Percentiles rank a stretch among this genome's conserved stretches.
Conservation (phyloP, 2,113 vertebrate species). For the Marcusenius ussheri region DNA sequence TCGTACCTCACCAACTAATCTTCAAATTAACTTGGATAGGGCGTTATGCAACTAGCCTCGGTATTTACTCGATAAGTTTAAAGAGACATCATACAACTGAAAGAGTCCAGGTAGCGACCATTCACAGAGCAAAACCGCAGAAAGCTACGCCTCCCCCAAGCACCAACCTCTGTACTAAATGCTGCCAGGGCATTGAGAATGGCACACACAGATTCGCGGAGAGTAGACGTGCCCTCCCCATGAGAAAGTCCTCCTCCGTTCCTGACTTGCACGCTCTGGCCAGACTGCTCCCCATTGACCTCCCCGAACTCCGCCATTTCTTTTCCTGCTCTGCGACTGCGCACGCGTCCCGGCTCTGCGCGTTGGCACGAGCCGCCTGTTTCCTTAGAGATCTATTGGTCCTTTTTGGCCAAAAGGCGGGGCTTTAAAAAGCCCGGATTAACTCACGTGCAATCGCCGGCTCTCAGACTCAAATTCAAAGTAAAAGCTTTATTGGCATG, state of each 20-base stretch:
- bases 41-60: not conserved
- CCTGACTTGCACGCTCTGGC: conserved; percentile 17
- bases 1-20: not conserved
- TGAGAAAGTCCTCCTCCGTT: conserved; percentile 12
- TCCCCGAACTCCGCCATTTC: conserved; percentile 53
- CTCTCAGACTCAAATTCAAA: not conserved
- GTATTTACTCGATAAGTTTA: not conserved
- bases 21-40: not conserved
- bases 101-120: not conserved
- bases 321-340: not conserved
- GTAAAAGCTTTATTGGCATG: not conserved
- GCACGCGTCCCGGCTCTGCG: conserved; percentile 34
- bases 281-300: not conserved
- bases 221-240: conserved; percentile 27
- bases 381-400: not conserved
- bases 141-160: not conserved
- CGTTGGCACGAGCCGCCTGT: conserved; percentile 29
- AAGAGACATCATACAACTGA: not conserved
- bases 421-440: not conserved
- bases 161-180: conserved; percentile 58
- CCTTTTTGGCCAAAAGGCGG: not conserved
- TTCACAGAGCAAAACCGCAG: not conserved
- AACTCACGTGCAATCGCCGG: not conserved
- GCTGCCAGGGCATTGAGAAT: conserved; percentile 47
- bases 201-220: conserved; percentile 39